A percentile compares a stretch with the other conserved stretches of the same genome.
These are phyloP conservation scores for Nibea coibor DNA, from an alignment of 2,113 vertebrate species.

Conservation along the genomic window DNA sequence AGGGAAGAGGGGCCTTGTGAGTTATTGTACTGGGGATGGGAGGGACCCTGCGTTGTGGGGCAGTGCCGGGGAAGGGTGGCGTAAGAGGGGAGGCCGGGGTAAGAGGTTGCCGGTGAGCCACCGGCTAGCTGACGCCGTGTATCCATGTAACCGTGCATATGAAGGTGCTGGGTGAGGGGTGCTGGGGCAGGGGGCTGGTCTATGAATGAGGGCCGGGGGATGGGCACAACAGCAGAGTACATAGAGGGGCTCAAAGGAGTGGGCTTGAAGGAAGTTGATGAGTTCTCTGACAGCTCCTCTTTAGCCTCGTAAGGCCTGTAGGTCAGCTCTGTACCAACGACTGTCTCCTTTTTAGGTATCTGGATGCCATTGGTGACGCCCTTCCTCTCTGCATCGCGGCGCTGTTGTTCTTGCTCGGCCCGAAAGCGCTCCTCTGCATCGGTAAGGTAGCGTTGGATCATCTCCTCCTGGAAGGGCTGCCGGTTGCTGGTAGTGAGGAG, in stretches of 20 bases:
- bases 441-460: constrained; percentile 94
- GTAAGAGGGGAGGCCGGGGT: constrained; percentile 87
- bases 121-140: constrained; percentile 90
- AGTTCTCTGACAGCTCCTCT: constrained; percentile 72
- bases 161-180: constrained; percentile 74
- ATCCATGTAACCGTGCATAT: constrained; percentile 84
- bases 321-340: constrained; percentile 25
- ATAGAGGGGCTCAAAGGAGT: constrained; percentile 78
- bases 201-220: constrained; percentile 86
- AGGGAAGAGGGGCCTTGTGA: constrained; percentile 61
- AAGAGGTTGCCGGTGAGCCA: constrained; percentile 78
- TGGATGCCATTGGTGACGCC: constrained; percentile 53
- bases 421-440: constrained; percentile 93
- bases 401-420: constrained; percentile 89
- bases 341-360: constrained; percentile 72
- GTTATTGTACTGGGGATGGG: constrained; percentile 71
- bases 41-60: constrained; percentile 76
- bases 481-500: constrained; percentile 92
- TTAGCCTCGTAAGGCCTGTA: constrained; percentile 67
- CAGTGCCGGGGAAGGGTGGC: constrained; percentile 92
- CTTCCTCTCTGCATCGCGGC: constrained; percentile 89
- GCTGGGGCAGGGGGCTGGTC: constrained; percentile 57
- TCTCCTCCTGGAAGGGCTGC: constrained; percentile 97
- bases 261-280: constrained; percentile 67
- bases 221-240: constrained; percentile 88